phyloP scores from a whole-genome alignment of 2,113 vertebrate species.

The Sigmodon hispidus region DNA sequence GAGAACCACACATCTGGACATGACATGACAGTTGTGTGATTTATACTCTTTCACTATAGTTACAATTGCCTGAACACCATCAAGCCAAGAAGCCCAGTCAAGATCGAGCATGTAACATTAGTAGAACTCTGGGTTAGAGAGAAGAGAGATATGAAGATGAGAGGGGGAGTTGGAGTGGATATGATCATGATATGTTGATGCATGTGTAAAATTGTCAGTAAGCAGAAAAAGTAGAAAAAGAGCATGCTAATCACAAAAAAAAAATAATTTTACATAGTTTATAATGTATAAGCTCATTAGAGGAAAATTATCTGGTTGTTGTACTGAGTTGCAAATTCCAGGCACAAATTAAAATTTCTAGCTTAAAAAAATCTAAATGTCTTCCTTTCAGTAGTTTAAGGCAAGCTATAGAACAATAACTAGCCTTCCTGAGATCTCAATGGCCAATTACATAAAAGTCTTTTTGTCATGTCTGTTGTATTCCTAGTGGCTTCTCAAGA shows the following conservation, averaged over 20 bases:
- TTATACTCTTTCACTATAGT: neutral
- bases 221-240: neutral
- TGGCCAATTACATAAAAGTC: neutral
- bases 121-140: neutral
- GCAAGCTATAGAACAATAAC: neutral
- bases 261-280: neutral
- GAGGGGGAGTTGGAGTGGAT: neutral
- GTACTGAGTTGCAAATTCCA: neutral
- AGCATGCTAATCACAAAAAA: neutral
- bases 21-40: neutral
- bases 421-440: neutral
- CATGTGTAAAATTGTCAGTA: neutral
- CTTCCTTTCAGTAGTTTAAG: neutral
- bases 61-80: neutral
- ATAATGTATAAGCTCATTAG: neutral
- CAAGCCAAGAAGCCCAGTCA: neutral
- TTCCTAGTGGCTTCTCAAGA: neutral
- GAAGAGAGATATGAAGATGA: neutral
- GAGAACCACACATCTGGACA: neutral
- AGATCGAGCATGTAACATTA: neutral
- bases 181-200: neutral
- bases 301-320: neutral
- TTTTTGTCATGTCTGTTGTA: neutral
- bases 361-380: neutral
- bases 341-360: neutral